Conservation (phyloP, 2,113 vertebrate genomes). For the Xyrauchen texanus region DNA sequence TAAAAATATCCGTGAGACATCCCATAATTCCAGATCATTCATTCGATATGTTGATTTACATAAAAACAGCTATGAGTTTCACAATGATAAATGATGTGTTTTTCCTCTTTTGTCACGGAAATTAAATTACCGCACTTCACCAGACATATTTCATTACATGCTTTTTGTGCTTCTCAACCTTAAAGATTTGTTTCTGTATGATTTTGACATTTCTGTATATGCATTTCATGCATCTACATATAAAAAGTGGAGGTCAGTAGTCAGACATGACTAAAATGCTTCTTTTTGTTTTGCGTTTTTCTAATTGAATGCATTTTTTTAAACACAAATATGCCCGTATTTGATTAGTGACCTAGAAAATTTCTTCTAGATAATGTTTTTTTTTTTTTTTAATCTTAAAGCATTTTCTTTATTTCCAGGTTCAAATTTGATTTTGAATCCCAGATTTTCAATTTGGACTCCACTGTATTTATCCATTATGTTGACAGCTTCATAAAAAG, state of each 20-base stretch:
- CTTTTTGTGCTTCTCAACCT: constrained; percentile 36
- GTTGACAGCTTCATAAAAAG: too few relatives aligned
- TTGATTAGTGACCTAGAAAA: too few relatives aligned
- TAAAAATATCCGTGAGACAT: constrained; percentile 51
- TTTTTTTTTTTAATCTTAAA: too few relatives aligned
- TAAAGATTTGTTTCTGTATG: constrained; percentile 57
- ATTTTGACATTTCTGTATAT: constrained; percentile 47
- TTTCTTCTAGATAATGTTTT: too few relatives aligned
- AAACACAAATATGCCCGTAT: too few relatives aligned
- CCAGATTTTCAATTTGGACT: too few relatives aligned
- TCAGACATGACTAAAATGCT: background rate
- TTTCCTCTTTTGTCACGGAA: constrained; percentile 55
- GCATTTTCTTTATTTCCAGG: too few relatives aligned
- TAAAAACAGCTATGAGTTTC: constrained; percentile 60
- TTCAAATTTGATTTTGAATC: too few relatives aligned
- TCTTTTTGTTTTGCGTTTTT: too few relatives aligned
- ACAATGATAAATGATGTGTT: constrained; percentile 60
- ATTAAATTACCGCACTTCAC: constrained; percentile 52
- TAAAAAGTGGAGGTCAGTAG: constrained; percentile 7
- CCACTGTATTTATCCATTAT: too few relatives aligned
- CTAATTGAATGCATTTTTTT: too few relatives aligned
- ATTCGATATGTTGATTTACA: constrained; percentile 53
- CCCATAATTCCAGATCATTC: constrained; percentile 34
- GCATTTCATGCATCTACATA: constrained; percentile 25
- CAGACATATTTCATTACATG: constrained; percentile 42